phyloP scores from a whole-genome alignment of 2,888 invertebrate genomes.

The Heliothis peltigera region DNA sequence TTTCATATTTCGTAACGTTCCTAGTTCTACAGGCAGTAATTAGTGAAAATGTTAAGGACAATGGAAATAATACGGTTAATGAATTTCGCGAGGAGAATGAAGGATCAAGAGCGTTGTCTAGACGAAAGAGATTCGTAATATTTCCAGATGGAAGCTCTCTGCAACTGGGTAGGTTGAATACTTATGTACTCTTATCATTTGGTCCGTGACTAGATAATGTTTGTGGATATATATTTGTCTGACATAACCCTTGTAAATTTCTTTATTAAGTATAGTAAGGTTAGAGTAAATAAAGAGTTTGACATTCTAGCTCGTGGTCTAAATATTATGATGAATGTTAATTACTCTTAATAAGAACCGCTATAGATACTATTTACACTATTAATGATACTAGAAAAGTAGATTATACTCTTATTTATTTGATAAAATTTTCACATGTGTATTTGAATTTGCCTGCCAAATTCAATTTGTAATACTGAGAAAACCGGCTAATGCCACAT shows the following conservation, averaged over 20 bases:
- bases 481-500: conserved; percentile 13
- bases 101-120: conserved; percentile 80
- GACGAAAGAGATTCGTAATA: conserved; percentile 90
- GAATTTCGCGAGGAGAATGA: conserved; percentile 68
- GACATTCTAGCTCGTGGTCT: conserved; percentile 10
- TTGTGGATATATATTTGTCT: not conserved
- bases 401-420: not conserved
- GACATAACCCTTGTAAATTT: not conserved
- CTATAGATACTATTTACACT: conserved; percentile 15
- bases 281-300: conserved; percentile 6
- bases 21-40: conserved; percentile 65
- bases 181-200: conserved; percentile 60
- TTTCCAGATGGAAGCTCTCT: conserved; percentile 91
- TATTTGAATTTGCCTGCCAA: no score
- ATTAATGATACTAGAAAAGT: not conserved
- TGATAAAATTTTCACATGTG: no score
- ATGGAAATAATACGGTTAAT: conserved; percentile 66
- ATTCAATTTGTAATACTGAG: not conserved
- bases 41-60: conserved; percentile 67
- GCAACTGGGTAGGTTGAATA: conserved; percentile 88
- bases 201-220: conserved; percentile 38
- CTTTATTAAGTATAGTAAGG: conserved; percentile 10
- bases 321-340: conserved; percentile 22
- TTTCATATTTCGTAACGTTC: conserved; percentile 57
- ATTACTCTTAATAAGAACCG: conserved; percentile 35